These are phyloP conservation scores for Calliopum simillimum DNA, from an alignment of 2,888 invertebrate genomes.

Conservation along the genomic window DNA sequence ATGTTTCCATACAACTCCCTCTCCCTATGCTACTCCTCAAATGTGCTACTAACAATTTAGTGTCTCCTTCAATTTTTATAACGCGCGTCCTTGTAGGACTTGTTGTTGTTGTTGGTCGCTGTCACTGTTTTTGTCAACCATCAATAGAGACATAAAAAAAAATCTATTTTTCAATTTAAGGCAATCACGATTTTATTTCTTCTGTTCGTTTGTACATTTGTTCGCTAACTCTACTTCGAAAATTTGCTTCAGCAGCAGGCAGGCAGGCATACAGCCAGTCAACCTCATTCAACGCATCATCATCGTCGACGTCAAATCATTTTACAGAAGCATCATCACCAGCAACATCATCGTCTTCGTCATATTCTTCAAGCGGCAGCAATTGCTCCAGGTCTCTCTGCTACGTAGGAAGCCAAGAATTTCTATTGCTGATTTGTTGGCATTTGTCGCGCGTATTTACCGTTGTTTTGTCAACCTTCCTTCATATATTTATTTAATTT, in stretches of 20 bases:
- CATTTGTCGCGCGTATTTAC: constrained; percentile 28
- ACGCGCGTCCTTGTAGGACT: too few species aligned
- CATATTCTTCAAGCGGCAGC: neutral
- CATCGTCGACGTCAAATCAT: too few species aligned
- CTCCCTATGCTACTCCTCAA: too few species aligned
- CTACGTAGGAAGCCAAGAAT: neutral
- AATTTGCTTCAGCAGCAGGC: neutral
- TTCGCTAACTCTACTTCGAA: too few species aligned
- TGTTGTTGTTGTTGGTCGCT: neutral
- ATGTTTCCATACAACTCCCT: too few species aligned
- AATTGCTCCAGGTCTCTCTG: too few species aligned
- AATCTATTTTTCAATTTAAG: constrained; percentile 13
- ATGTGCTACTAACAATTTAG: too few species aligned
- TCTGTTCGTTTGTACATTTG: neutral
- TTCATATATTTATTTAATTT: too few species aligned
- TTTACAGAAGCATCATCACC: too few species aligned
- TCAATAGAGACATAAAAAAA: constrained; percentile 25
- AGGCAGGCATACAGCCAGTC: neutral
- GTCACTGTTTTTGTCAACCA: neutral
- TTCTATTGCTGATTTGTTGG: constrained; percentile 19
- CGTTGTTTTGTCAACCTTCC: constrained; percentile 17
- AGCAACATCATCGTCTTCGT: neutral
- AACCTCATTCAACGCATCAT: neutral
- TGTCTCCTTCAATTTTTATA: too few species aligned
- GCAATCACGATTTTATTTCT: constrained; percentile 26